These are phyloP conservation scores for Pseudomyrmex concolor DNA, from an alignment of 1,140 invertebrate species.

Conservation along the genomic window DNA sequence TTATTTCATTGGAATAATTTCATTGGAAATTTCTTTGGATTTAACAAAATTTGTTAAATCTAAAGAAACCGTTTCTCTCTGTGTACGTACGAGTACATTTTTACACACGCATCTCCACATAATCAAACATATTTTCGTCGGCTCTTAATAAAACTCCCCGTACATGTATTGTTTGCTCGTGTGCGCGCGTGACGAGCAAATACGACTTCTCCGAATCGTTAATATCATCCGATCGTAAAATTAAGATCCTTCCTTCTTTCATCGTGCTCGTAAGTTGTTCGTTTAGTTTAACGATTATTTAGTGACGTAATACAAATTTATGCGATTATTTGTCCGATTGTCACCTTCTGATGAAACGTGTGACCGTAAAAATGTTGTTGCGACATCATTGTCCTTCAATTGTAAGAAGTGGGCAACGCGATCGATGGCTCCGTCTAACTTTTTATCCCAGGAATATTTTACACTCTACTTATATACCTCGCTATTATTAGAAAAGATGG, in stretches of 20 bases:
- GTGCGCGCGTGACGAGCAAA: not conserved
- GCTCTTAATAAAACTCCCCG: not conserved
- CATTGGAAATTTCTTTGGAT: no score
- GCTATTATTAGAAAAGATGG: conserved; percentile 7
- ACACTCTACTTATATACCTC: not conserved
- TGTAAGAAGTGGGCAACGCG: not conserved
- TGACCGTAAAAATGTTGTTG: not conserved
- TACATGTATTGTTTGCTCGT: not conserved
- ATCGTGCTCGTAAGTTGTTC: not conserved
- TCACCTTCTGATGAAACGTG: not conserved
- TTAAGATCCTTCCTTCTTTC: conserved; percentile 9
- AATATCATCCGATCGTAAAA: conserved; percentile 28
- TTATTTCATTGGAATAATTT: no score
- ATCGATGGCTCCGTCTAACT: conserved; percentile 10
- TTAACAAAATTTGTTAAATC: no score
- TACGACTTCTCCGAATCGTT: conserved; percentile 34
- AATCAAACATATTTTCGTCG: not conserved
- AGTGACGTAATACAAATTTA: not conserved
- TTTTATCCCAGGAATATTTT: conserved; percentile 5
- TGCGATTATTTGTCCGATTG: not conserved
- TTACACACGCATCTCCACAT: not conserved
- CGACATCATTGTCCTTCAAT: conserved; percentile 9
- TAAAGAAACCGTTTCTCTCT: no score
- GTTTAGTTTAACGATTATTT: not conserved
- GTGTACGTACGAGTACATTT: no score